These are phyloP conservation scores for Glyptemys insculpta DNA, from an alignment of 2,797 vertebrate species.

Conservation along the genomic window DNA sequence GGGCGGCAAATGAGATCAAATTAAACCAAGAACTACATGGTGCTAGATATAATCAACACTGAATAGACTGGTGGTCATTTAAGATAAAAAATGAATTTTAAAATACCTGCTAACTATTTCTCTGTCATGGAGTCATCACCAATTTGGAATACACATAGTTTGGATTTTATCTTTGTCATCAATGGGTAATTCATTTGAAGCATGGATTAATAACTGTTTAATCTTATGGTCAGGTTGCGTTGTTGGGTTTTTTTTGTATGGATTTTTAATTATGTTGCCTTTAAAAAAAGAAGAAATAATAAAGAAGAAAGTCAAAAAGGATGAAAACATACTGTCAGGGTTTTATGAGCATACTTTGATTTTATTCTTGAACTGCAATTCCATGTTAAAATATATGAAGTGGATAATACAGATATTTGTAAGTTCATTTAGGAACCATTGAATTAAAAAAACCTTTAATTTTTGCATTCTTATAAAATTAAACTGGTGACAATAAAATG, in stretches of 20 bases:
- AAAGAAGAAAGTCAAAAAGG: background rate
- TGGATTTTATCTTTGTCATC: background rate
- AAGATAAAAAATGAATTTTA: constrained; percentile 1
- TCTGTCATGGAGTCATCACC: constrained; percentile 5
- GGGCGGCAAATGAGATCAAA: background rate
- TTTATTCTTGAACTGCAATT: background rate
- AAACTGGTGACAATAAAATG: background rate
- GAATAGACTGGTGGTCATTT: background rate
- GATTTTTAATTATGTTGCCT: background rate
- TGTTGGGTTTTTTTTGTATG: background rate
- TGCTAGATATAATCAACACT: background rate
- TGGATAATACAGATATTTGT: background rate
- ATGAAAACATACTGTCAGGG: background rate
- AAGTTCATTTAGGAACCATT: background rate
- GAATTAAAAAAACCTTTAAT: background rate
- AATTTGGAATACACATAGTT: background rate
- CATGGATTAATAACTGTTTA: background rate
- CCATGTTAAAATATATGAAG: background rate
- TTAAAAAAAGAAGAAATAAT: background rate
- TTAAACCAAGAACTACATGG: constrained; percentile 9
- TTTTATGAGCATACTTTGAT: background rate
- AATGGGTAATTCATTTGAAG: background rate
- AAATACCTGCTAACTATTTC: background rate
- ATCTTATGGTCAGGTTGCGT: background rate
- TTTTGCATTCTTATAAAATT: background rate